Evolutionary conservation across 2,797 vertebrate species (phyloP).

Genomic region (Falco rusticolus): DNA sequence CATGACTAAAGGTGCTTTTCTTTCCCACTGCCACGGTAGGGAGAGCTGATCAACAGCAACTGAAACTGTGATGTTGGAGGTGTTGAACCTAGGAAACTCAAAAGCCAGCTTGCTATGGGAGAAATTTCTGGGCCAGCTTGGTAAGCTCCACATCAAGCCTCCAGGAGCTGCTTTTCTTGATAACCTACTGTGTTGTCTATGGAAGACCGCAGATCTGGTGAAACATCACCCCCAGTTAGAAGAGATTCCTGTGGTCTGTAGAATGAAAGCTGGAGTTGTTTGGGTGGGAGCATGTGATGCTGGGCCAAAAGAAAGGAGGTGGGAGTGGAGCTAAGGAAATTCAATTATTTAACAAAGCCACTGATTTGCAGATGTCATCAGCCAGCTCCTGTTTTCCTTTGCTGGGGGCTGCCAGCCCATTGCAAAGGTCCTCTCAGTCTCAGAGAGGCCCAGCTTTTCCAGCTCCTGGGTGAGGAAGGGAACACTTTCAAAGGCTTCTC

Average conservation of each 20-base stretch:
- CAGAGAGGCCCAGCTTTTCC: background rate
- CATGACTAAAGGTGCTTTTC: background rate
- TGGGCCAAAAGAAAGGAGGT: background rate
- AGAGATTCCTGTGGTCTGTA: background rate
- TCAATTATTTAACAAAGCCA: background rate
- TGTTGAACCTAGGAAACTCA: background rate
- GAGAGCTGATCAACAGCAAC: background rate
- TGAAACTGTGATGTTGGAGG: background rate
- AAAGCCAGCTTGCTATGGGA: background rate
- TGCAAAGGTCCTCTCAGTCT: background rate
- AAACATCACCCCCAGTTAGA: background rate
- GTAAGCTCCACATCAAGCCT: background rate
- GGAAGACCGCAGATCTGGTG: background rate
- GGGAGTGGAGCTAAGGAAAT: background rate
- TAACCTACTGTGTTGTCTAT: background rate
- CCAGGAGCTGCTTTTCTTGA: background rate
- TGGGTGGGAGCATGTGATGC: background rate
- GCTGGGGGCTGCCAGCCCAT: background rate
- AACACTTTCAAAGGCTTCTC: background rate
- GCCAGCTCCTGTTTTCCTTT: background rate
- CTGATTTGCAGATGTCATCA: background rate
- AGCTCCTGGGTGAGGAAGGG: background rate
- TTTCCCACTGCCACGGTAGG: background rate
- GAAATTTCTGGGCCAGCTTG: background rate
- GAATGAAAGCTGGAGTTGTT: background rate